Conservation (phyloP, 2,797 vertebrate genomes). For the Coracias cyanogaster region DNA sequence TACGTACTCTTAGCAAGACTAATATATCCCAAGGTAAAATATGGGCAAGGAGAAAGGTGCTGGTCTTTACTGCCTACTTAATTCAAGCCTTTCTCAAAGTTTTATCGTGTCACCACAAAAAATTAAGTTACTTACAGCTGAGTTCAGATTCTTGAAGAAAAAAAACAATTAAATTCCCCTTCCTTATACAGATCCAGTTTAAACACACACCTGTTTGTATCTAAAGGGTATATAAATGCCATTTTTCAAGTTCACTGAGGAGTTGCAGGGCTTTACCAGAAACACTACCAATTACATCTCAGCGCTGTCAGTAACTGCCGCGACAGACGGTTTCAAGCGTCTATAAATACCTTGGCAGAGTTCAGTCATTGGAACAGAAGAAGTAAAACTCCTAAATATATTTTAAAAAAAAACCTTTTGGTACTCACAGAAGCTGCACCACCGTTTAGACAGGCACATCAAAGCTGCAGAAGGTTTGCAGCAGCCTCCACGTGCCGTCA, state of each 20-base stretch:
- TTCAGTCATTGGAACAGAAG: background rate
- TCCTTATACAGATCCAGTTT: background rate
- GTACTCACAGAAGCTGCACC: background rate
- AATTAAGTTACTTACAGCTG: background rate
- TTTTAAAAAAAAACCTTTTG: background rate
- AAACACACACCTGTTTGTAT: background rate
- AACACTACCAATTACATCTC: background rate
- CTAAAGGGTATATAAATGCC: background rate
- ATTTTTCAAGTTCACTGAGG: background rate
- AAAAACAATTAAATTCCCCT: background rate
- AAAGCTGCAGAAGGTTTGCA: rapidly evolving
- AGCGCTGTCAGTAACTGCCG: background rate
- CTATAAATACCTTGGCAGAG: background rate
- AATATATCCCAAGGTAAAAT: background rate
- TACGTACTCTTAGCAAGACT: background rate
- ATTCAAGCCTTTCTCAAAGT: background rate
- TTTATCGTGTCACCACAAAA: background rate
- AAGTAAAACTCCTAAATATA: constrained; percentile 8
- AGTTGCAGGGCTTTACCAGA: background rate
- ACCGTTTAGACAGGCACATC: background rate
- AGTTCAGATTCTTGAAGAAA: background rate
- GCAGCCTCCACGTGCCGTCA: background rate
- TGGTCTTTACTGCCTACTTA: background rate
- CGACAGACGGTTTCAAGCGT: background rate
- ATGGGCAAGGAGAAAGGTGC: background rate